Base-by-base conservation (phyloP, 2,888 invertebrate species). In the Pandemis heparana region DNA sequence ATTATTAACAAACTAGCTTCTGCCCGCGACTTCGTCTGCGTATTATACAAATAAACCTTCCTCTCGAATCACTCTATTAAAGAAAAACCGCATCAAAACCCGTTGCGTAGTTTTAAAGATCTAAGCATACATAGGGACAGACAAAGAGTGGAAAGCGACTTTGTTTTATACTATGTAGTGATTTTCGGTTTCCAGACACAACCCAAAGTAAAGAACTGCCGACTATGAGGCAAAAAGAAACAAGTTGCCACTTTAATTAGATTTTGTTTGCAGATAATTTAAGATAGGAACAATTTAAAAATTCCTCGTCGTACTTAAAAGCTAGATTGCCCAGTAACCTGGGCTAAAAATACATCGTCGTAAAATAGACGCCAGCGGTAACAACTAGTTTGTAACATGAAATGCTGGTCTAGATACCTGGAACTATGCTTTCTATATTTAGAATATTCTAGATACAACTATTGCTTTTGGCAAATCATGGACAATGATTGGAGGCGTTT, bases 281-380 rank as follows among this genome's bases (percentile, higher is more conserved):
- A 5, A 43, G 69, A 70, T 53, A 41, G 38, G 38, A 62, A 18
- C 63, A 43, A 51, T 70, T 32, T 16, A 59, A 70, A 70, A 70
- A 32, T 41, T 67, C 23, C 32, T 61, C 14, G 53, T 23, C 59
- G 43, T 64, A 70, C 64, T 65, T 74, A 70, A 60, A 65, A 41
- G 59, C 73, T 74, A 70, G 70, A 74, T 64, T 65, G 69, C 70
- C 69, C 65, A 74, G 74, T 70, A 74, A 70, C 74, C 69, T 65
- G 65, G 8, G 70, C 65, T 74, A 65, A 74, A 74, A 74, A 73
- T 73, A 73, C 68, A 10, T n/a, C 23, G 23, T 8, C 63, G 68
- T 68, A 64, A 73, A 69, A 74, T 74, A 69, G 64, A 46, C 56
- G 53, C 53, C 9, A 56, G 56, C 56, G 12, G 56, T 56, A 65